Conservation (phyloP, 2,797 vertebrate species). For the Coracias cyanogaster region DNA sequence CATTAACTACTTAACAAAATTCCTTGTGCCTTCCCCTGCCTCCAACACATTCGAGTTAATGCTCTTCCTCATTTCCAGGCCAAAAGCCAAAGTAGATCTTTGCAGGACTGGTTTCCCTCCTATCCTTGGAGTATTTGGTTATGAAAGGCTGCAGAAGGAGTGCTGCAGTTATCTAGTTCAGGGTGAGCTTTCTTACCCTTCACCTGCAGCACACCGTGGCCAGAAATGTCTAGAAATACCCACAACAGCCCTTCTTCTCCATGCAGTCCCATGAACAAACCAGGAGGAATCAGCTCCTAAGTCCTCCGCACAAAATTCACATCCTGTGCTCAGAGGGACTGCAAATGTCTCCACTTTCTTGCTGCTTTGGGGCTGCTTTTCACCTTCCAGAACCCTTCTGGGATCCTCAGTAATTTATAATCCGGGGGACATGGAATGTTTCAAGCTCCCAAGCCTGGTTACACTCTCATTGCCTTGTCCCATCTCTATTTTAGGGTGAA, state of each 20-base stretch:
- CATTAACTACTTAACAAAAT: conserved; percentile 66
- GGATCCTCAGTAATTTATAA: neutral
- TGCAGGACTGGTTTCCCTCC: neutral
- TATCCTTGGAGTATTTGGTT: neutral
- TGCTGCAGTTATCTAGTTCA: neutral
- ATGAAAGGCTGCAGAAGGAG: neutral
- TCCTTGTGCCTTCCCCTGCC: neutral
- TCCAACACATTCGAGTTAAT: conserved; percentile 10
- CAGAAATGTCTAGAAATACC: neutral
- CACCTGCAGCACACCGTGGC: fast-evolving
- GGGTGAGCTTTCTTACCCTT: neutral
- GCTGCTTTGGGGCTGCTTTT: neutral
- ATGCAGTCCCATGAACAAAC: neutral
- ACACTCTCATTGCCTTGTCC: neutral
- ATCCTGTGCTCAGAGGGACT: neutral
- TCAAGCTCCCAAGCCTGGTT: fast-evolving
- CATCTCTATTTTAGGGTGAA: neutral
- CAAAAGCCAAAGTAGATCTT: conserved; percentile 34
- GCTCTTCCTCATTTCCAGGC: conserved; percentile 32
- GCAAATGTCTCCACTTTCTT: neutral
- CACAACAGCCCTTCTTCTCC: neutral
- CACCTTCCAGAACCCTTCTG: neutral
- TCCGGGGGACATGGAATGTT: neutral
- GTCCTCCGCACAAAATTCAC: neutral
- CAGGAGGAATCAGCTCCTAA: neutral